Evolutionary conservation across 2,797 vertebrate species (phyloP).

Genomic region (Hydrophis major): DNA sequence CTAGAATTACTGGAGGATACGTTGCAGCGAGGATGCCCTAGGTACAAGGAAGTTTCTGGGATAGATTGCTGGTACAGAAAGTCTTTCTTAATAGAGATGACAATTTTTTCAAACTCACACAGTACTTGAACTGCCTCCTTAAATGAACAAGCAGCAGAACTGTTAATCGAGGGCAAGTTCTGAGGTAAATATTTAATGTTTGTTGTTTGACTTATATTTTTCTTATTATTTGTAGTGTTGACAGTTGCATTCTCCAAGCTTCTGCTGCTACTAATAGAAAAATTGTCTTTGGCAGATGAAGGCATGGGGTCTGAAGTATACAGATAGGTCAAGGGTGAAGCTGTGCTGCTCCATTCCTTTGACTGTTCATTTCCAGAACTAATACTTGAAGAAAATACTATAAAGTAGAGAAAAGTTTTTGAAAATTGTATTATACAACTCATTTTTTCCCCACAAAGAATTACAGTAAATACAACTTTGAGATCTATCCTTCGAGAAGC

Average conservation of each 20-base stretch:
- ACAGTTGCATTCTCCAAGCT: neutral
- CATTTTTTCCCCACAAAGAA: neutral
- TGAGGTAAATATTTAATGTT: neutral
- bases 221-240: neutral
- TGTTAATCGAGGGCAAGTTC: slow-evolving; percentile 13
- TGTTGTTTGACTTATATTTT: fast-evolving
- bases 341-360: neutral
- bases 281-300: slow-evolving; percentile 11
- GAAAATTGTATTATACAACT: slow-evolving; percentile 17
- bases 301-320: neutral
- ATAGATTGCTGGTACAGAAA: slow-evolving; percentile 75
- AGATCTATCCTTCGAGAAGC: neutral
- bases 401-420: slow-evolving; percentile 22
- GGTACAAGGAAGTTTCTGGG: slow-evolving; percentile 72
- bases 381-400: slow-evolving; percentile 33
- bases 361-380: neutral
- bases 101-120: slow-evolving; percentile 73
- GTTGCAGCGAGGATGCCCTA: slow-evolving; percentile 77
- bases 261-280: slow-evolving; percentile 1
- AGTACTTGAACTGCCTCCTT: slow-evolving; percentile 64
- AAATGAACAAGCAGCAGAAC: slow-evolving; percentile 20
- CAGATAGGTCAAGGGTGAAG: slow-evolving; percentile 22
- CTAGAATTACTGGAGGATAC: slow-evolving; percentile 71
- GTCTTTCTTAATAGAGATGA: slow-evolving; percentile 70
- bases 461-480: neutral